phyloP scores from a whole-genome alignment of 2,113 vertebrate genomes.

The Halichoerus grypus region DNA sequence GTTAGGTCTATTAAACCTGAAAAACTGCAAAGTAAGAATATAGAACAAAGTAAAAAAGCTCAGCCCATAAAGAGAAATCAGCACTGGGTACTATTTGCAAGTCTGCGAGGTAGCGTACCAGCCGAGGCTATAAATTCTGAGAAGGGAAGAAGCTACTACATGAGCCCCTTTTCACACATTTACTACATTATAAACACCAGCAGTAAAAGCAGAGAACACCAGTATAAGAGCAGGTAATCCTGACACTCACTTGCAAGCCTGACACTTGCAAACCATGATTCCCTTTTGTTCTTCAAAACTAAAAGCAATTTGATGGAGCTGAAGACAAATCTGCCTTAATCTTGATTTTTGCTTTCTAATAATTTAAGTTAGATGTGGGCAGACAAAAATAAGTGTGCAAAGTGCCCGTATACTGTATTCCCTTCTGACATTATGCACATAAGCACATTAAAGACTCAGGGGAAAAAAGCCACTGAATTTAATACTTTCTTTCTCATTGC shows the following conservation, averaged over 20 bases:
- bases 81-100: rapidly evolving
- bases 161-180: background rate
- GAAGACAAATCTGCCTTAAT: background rate
- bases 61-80: background rate
- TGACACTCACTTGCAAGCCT: background rate
- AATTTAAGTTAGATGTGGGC: background rate
- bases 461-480: background rate
- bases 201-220: background rate
- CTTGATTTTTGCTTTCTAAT: background rate
- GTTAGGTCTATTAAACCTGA: background rate
- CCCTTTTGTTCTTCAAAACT: background rate
- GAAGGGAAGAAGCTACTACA: background rate
- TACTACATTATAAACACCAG: background rate
- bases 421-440: background rate
- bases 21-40: background rate
- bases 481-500: background rate
- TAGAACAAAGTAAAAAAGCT: background rate
- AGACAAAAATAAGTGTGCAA: background rate
- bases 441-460: background rate
- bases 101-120: rapidly evolving
- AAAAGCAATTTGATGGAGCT: background rate
- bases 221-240: background rate
- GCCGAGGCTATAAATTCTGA: background rate
- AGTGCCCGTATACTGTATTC: rapidly evolving
- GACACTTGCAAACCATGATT: background rate